phyloP scores from a whole-genome alignment of 2,113 vertebrate species.

The Corvus moneduloides region DNA sequence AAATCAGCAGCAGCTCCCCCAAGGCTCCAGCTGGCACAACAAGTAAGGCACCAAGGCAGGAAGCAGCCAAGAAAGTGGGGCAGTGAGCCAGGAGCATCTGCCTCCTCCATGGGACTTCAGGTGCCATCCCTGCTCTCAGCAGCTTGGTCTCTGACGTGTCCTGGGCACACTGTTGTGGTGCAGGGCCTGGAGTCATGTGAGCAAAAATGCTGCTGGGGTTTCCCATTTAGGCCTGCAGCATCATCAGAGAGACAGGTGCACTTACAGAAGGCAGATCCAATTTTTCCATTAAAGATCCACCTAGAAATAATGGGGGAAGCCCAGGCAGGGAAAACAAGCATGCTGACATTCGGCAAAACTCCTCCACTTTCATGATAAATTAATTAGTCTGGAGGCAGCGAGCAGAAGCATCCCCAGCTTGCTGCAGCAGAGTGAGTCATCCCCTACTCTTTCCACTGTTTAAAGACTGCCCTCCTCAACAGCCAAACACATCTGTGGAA shows the following conservation, averaged over 20 bases:
- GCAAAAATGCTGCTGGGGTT: background rate
- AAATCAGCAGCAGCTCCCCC: background rate
- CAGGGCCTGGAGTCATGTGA: background rate
- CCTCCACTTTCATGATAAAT: background rate
- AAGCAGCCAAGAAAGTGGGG: background rate
- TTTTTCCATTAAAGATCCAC: background rate
- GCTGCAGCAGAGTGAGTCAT: background rate
- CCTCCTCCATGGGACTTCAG: background rate
- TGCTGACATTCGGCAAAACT: background rate
- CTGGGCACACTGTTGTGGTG: background rate
- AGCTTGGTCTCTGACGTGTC: background rate
- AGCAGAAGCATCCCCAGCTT: background rate
- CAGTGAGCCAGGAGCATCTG: background rate
- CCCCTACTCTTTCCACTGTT: background rate
- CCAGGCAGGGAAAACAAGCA: background rate
- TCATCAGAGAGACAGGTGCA: background rate
- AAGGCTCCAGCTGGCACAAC: background rate
- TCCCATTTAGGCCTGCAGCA: background rate
- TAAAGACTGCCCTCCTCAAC: background rate
- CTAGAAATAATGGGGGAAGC: background rate
- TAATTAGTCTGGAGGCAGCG: background rate
- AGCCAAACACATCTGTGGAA: background rate
- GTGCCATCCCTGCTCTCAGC: background rate
- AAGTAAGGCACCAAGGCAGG: background rate
- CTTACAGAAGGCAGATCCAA: background rate